Evolutionary conservation across 2,888 invertebrate genomes (phyloP), one percentile per base, ranked within the genome.

Genomic region (Sinodicranocentrus sp.): DNA sequence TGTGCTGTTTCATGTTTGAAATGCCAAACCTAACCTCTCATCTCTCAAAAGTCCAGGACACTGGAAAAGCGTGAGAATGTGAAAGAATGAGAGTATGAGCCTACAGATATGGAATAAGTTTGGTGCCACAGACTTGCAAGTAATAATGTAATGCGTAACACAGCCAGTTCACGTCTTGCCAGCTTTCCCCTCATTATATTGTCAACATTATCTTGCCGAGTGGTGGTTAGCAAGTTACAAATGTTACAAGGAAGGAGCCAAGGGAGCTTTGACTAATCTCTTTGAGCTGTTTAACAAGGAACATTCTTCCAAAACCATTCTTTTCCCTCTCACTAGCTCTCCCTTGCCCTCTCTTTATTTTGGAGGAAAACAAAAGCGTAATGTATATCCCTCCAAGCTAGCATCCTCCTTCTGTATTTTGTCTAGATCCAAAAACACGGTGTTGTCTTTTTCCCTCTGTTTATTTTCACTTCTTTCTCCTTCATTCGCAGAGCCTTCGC

Each of bases 151-250:
- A 61, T 61, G 61, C 61, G 61, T 61, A 26, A 61, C 61, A 61
- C 26, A 26, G 61, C 26, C 26, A 61, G 61, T 61, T 61, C 21
- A 61, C 44, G 59, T 59, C 33, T 57, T 78, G 57, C 70, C 68
- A 68, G 59, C 68, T 68, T 78, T 26, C 59, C 19, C 54, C 57
- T 59, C 78, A 78, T 78, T 78, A 78, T 70, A 78, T 78, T 78
- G 68, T 78, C 78, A 78, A 61, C 78, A 68, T 78, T 70, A 77
- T 77, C 43, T 76, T 54, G 21, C 75, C 63, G 59, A 59, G 39
- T 26, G 75, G 48, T 63, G 48, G 75, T 75, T 63, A 25, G 71
- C 71, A 71, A 71, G 54, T 52, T 17, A 39, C 19, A 72, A 59
- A 71, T 54, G 54, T 52, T 17, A 39, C 19, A 72, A 59, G 44